Evolutionary conservation across 2,888 invertebrate species (phyloP), one percentile per base, ranked within the genome.

Genomic region (Drosophila limbata): DNA sequence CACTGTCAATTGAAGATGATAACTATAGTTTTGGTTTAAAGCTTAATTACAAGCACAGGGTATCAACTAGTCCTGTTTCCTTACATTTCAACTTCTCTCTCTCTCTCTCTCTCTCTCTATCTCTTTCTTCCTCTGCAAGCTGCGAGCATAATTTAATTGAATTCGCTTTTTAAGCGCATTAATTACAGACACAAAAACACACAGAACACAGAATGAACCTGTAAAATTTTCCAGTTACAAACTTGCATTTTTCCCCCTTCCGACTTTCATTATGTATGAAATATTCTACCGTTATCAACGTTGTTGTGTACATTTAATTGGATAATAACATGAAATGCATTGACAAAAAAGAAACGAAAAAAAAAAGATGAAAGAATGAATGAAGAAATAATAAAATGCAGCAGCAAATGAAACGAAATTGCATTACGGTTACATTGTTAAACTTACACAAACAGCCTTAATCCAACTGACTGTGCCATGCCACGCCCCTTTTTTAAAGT

Each of bases 161-260:
- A 80, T 75, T 67, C 78, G 2, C 28, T 77, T 77, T 81, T 71
- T 65, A 73, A 79, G 77, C 80, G 82, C 77, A 77, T 82, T 82
- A 84, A 84, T 84, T 84, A 63, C 61, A 56, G 5, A 51, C 11
- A 60, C 40, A 50, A 21, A 47, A 37, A 48, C 42, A 35, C 45
- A 17, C 1, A n/a, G n/a, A n/a, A 9, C 0, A 17, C 15, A 15
- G 9, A 13, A 15, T 15, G 15, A 13, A 8, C n/a, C 37, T 9
- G 15, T 2, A 51, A 28, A 37, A 42, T 21, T 51, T 39, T 56
- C 10, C 42, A 19, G 17, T 47, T 31, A 35, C 11, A n/a, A 21
- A 9, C 25, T 15, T 33, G 25, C 48, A 37, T n/a, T 9, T 13
- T 0, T 35, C 6, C 28, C 28, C 8, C 13, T 13, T 11, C 9